phyloP scores from a whole-genome alignment of 2,113 vertebrate species.

The Hydropotes inermis region DNA sequence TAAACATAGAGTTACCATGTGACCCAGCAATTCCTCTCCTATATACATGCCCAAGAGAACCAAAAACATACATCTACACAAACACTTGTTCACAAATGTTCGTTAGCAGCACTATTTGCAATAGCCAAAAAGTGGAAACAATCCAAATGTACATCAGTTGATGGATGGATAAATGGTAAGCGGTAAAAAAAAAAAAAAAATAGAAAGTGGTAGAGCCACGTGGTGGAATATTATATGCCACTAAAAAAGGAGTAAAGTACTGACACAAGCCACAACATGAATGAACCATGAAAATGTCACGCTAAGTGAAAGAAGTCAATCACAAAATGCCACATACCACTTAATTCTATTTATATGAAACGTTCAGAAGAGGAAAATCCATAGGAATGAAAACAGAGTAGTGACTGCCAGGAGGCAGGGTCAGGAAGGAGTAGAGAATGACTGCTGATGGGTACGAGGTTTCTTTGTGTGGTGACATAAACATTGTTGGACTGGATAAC shows the following conservation, averaged over 20 bases:
- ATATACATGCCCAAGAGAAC: background rate
- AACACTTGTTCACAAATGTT: background rate
- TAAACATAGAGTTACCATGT: background rate
- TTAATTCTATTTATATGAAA: background rate
- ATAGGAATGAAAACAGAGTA: background rate
- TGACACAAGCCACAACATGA: no score
- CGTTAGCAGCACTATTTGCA: background rate
- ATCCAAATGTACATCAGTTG: background rate
- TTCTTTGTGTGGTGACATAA: background rate
- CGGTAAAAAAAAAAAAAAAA: background rate
- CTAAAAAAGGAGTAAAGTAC: background rate
- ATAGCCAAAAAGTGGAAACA: background rate
- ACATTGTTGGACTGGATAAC: background rate
- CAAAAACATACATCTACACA: background rate
- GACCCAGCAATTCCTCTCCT: background rate
- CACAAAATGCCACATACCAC: background rate
- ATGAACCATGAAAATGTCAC: background rate
- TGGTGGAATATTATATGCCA: background rate
- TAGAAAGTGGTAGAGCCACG: background rate
- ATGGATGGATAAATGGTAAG: background rate
- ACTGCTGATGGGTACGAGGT: rapidly evolving
- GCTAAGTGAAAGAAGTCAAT: background rate
- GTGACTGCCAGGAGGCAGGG: background rate
- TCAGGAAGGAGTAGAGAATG: background rate
- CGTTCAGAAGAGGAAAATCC: background rate